A percentile compares a stretch with the other conserved stretches of the same genome.
These are phyloP conservation scores for Microdon myrmicae DNA, from an alignment of 2,888 invertebrate species.

Conservation along the genomic window DNA sequence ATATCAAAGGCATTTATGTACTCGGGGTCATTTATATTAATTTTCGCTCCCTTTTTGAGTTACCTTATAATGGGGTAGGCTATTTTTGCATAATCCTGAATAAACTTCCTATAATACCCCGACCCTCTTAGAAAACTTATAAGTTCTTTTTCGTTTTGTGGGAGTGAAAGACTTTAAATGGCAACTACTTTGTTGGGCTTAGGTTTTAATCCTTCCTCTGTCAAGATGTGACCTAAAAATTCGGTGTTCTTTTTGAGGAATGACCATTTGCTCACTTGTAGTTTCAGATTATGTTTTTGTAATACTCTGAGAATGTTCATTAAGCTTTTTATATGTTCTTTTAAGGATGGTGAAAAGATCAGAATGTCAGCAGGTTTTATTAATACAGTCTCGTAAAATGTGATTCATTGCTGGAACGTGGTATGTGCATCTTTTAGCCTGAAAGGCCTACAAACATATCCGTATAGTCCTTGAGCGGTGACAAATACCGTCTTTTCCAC, in stretches of 20 bases:
- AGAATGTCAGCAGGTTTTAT: constrained; percentile 49
- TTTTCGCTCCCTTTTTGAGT: constrained; percentile 19
- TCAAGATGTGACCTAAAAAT: not conserved
- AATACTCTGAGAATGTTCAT: no score
- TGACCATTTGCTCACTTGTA: not conserved
- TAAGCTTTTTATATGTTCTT: constrained; percentile 32
- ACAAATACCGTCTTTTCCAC: not conserved
- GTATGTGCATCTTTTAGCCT: no score
- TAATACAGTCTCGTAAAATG: not conserved
- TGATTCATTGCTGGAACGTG: not conserved
- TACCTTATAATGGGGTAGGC: constrained; percentile 13
- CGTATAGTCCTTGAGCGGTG: not conserved
- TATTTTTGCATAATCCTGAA: constrained; percentile 12
- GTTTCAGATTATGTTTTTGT: no score
- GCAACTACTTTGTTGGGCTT: not conserved
- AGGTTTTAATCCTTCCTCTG: not conserved
- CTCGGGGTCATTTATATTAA: constrained; percentile 15
- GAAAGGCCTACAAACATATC: not conserved
- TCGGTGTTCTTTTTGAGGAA: not conserved
- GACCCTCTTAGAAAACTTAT: no score
- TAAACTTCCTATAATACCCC: no score
- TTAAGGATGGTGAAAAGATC: constrained; percentile 35
- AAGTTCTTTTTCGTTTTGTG: no score
- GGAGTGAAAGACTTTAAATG: no score
- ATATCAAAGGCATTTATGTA: constrained; percentile 23